A percentile compares a stretch with the other conserved stretches of the same genome.
Conservation (phyloP, 2,797 vertebrate species). For the Mallotus villosus region DNA sequence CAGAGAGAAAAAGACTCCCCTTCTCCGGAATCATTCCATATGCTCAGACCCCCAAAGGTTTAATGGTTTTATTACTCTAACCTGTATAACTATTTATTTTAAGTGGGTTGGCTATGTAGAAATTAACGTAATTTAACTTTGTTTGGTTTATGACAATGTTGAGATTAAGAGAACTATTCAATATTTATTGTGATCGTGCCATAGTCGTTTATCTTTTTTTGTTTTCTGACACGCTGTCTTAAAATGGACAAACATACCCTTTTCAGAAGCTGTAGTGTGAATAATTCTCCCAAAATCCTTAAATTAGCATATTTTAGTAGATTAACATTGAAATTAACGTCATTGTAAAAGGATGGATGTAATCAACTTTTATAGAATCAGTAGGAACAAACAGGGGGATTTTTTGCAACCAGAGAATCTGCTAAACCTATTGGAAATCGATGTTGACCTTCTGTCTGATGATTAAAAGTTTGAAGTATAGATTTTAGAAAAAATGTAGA, state of each 20-base stretch:
- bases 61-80: constrained; percentile 82
- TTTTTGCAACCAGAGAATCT: constrained; percentile 24
- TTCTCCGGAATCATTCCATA: constrained; percentile 99
- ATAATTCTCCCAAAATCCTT: too few species aligned
- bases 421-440: constrained; percentile 65
- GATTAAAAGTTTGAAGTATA: constrained; percentile 31
- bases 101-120: constrained; percentile 55
- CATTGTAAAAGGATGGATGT: background rate
- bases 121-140: background rate
- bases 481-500: constrained; percentile 20
- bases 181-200: too few species aligned
- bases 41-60: constrained; percentile 99
- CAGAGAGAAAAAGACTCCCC: constrained; percentile 99
- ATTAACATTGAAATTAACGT: background rate
- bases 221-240: too few species aligned
- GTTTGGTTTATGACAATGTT: background rate
- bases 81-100: constrained; percentile 65
- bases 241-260: too few species aligned
- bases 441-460: constrained; percentile 55
- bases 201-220: too few species aligned
- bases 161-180: too few species aligned
- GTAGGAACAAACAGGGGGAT: background rate
- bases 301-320: background rate
- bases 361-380: background rate
- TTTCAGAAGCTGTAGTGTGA: too few species aligned